Conservation (phyloP, 2,797 vertebrate genomes). For the Rallus crepitans region DNA sequence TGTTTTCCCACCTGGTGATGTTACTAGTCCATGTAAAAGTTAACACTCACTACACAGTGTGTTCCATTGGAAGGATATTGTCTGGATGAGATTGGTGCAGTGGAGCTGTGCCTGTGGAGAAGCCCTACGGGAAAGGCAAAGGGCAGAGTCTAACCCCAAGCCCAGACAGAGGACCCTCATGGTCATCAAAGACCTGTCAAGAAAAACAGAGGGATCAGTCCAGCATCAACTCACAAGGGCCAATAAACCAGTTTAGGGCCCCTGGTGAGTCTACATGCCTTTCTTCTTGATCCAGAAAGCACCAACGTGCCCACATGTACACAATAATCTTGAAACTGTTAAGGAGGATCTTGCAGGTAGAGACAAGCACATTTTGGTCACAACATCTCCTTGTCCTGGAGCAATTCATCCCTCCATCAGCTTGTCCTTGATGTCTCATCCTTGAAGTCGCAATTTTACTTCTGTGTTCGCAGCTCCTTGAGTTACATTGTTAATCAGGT, state of each 20-base stretch:
- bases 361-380: neutral
- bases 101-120: neutral
- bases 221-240: neutral
- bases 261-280: neutral
- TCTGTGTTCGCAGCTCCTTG: neutral
- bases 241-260: neutral
- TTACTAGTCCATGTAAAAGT: neutral
- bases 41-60: neutral
- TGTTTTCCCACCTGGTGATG: neutral
- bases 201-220: neutral
- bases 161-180: neutral
- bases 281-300: neutral
- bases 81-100: neutral
- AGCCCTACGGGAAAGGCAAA: neutral
- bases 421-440: neutral
- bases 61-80: neutral
- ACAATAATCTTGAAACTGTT: neutral
- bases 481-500: neutral
- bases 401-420: neutral
- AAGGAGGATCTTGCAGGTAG: neutral
- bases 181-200: neutral
- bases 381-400: neutral
- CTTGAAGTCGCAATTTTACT: neutral
- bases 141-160: neutral
- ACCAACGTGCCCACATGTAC: neutral